Conservation (phyloP, 2,113 vertebrate species). For the Gymnarchus niloticus region DNA sequence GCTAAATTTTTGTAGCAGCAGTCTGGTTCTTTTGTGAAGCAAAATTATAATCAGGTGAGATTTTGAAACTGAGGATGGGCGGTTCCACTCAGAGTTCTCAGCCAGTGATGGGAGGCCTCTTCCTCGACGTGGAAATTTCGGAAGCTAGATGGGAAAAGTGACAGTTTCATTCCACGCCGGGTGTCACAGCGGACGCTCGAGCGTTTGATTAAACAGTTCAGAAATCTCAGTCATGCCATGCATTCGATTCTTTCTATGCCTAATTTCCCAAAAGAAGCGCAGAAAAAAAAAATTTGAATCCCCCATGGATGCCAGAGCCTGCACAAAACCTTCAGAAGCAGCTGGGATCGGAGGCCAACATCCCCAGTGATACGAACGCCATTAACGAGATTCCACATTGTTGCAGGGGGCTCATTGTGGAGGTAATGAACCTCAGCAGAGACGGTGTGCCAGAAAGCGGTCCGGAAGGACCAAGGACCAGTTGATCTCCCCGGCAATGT, state of each 20-base stretch:
- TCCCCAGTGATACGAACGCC: constrained; percentile 21
- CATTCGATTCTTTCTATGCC: no score
- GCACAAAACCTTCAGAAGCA: no score
- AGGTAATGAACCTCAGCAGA: constrained; percentile 37
- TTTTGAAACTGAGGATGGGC: neutral
- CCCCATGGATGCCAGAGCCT: no score
- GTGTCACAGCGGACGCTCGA: neutral
- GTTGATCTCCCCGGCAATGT: constrained; percentile 24
- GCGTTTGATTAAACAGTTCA: constrained; percentile 13
- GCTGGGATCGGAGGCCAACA: constrained; percentile 5
- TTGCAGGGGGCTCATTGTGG: constrained; percentile 38
- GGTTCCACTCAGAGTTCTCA: neutral
- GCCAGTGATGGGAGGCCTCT: no score
- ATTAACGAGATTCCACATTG: constrained; percentile 35
- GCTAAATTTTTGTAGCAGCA: neutral
- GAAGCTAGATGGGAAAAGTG: neutral
- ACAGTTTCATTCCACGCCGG: neutral
- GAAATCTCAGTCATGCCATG: neutral
- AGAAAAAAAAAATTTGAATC: no score
- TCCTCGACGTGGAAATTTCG: no score
- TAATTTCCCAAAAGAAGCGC: no score
- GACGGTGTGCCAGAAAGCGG: constrained; percentile 24
- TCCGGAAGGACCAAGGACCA: neutral
- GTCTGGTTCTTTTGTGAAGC: neutral
- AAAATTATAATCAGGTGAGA: neutral